Base-by-base conservation (phyloP, 2,113 vertebrate species). In the Eonycteris spelaea region DNA sequence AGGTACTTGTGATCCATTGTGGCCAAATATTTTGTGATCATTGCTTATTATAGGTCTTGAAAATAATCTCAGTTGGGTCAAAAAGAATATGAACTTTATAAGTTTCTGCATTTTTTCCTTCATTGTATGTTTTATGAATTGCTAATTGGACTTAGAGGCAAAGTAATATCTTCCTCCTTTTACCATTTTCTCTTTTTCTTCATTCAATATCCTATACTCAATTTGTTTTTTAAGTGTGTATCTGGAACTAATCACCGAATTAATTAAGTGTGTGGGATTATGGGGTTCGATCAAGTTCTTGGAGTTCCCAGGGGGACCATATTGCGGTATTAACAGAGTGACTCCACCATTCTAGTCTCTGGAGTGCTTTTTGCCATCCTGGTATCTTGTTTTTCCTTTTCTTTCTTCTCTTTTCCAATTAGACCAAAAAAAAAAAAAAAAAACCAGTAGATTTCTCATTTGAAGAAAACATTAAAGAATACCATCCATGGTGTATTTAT, bases 371-470 rank as follows among this genome's bases (percentile, higher is more conserved):
- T 21, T 84, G 83, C 75, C 93, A 78, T 43, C 55, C 43, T 59
- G 2, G 16, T 73, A 30, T 0, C 33, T 78, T 96, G 48, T 94
- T 95, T 97, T 75, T 95, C 68, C 88, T 90, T 97, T 91, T 78
- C 95, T 96, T 95, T 88, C 15, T 89, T 97, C 53, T 97, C 86
- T 96, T 89, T 96, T 86, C 67, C 95, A 97, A 71, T 97, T 98
- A 96, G 84, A n/a, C n/a, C n/a, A 43, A 43, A 45, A 45, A 45
- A 45, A 55, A 97, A 94, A 77, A 75, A 57, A 87, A 65, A 93
- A 94, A 74, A 43, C 68, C 92, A 33, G 57, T 22, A 59, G 78
- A 89, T 43, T 75, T 86, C 35, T 80, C 30, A 83, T 94, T 94
- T 95, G 38, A 79, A 63, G 85, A 70, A 70, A 85, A 65, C 33